Percentiles rank a stretch among this genome's conserved stretches.
These are phyloP conservation scores for Dyspetes luteomarginatus DNA, from an alignment of 2,888 invertebrate genomes.

Conservation along the genomic window DNA sequence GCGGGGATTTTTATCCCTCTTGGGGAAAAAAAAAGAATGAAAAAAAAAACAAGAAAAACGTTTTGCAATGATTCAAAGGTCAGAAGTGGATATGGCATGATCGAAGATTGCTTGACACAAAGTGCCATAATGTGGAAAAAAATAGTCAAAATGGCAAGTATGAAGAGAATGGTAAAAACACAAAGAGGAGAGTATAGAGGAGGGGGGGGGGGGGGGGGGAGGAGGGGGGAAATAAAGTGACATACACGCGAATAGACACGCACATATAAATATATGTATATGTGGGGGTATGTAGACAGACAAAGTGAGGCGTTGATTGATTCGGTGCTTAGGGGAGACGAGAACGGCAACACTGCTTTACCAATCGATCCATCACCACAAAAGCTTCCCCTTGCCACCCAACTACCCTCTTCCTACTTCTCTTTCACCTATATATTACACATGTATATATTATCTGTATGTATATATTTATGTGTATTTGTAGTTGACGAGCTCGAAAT, in stretches of 20 bases:
- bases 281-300: background rate
- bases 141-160: no score
- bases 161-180: background rate
- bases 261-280: background rate
- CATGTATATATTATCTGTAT: conserved; percentile 16
- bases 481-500: conserved; percentile 53
- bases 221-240: background rate
- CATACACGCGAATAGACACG: background rate
- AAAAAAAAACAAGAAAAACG: no score
- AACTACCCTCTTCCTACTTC: conserved; percentile 49
- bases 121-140: background rate
- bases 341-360: conserved; percentile 64
- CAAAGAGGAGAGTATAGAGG: background rate
- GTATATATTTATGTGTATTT: conserved; percentile 6
- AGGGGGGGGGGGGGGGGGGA: background rate
- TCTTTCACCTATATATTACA: conserved; percentile 33
- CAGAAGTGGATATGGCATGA: no score
- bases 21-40: no score
- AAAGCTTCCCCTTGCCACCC: conserved; percentile 46
- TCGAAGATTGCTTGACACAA: no score
- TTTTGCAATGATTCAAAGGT: no score
- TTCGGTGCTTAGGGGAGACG: conserved; percentile 66
- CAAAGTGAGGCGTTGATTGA: conserved; percentile 66
- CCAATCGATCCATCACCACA: conserved; percentile 67
- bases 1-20: no score